Percentiles rank a stretch among this genome's conserved stretches.
Evolutionary conservation across 2,113 vertebrate species (phyloP).

Genomic region (Lophochroa leadbeateri): DNA sequence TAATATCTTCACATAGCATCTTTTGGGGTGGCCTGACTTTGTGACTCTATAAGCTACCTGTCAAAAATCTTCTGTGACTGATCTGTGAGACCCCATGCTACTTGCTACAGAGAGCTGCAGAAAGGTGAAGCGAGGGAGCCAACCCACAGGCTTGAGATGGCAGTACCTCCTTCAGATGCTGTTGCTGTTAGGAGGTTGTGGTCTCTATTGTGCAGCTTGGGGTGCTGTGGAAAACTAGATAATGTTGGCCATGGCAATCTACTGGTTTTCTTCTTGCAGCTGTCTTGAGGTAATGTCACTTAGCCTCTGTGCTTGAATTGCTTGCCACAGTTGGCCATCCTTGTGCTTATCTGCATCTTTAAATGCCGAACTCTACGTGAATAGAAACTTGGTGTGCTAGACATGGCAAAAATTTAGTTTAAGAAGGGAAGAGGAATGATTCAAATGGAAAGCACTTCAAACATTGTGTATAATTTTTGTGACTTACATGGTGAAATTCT

Average conservation of each 20-base stretch:
- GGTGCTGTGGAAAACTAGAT: background rate
- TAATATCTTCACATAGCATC: background rate
- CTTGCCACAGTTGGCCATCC: background rate
- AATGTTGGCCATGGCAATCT: background rate
- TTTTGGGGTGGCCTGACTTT: background rate
- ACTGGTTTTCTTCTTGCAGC: background rate
- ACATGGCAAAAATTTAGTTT: background rate
- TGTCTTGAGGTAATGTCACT: background rate
- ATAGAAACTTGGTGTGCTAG: background rate
- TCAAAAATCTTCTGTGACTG: background rate
- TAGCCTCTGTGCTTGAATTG: background rate
- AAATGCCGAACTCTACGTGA: background rate
- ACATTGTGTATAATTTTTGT: background rate
- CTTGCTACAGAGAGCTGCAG: background rate
- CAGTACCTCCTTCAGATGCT: background rate
- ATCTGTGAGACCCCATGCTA: fast-evolving
- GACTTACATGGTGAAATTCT: background rate
- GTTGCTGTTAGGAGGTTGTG: background rate
- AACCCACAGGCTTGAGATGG: background rate
- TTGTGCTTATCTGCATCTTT: background rate
- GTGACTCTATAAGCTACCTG: background rate
- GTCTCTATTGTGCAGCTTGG: background rate
- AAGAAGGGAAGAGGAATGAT: background rate
- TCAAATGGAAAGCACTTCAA: background rate
- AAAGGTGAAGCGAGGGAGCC: background rate